These are phyloP conservation scores for Bolborhynchus lineola DNA, from an alignment of 2,113 vertebrate genomes.

Conservation along the genomic window DNA sequence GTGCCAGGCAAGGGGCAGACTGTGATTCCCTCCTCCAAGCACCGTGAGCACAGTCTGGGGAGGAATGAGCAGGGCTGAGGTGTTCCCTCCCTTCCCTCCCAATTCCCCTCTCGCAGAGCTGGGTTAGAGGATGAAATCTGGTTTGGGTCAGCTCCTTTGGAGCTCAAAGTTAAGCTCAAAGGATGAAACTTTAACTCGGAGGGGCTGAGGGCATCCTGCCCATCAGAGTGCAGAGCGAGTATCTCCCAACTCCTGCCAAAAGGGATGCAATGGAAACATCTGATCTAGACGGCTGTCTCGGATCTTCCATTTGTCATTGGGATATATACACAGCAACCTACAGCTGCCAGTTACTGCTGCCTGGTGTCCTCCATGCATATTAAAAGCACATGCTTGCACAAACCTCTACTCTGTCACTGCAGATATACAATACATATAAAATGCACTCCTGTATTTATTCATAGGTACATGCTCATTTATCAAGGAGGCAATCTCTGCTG, in stretches of 20 bases:
- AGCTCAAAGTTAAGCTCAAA: not conserved
- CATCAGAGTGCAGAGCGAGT: not conserved
- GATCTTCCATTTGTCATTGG: not conserved
- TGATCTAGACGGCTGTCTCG: not conserved
- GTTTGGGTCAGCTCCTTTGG: not conserved
- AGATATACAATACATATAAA: slow-evolving; percentile 54
- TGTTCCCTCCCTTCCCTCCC: not conserved
- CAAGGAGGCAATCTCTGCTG: slow-evolving; percentile 51
- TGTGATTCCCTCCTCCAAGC: not conserved
- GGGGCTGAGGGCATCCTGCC: not conserved
- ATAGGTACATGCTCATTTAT: slow-evolving; percentile 49
- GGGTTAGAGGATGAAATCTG: not conserved
- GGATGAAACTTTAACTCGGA: not conserved
- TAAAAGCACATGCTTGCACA: slow-evolving; percentile 6
- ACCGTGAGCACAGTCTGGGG: not conserved
- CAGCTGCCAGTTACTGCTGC: not conserved
- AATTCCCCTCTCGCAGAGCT: not conserved
- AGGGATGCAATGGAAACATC: not conserved
- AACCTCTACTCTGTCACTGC: slow-evolving; percentile 24
- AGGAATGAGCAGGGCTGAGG: not conserved
- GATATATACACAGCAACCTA: not conserved
- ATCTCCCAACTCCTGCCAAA: not conserved
- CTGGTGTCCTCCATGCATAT: slow-evolving; percentile 17
- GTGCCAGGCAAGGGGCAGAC: not conserved
- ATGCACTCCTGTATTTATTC: slow-evolving; percentile 59